Base-by-base conservation (phyloP, 2,888 invertebrate genomes). In the Callyntrura guangdongensis region DNA sequence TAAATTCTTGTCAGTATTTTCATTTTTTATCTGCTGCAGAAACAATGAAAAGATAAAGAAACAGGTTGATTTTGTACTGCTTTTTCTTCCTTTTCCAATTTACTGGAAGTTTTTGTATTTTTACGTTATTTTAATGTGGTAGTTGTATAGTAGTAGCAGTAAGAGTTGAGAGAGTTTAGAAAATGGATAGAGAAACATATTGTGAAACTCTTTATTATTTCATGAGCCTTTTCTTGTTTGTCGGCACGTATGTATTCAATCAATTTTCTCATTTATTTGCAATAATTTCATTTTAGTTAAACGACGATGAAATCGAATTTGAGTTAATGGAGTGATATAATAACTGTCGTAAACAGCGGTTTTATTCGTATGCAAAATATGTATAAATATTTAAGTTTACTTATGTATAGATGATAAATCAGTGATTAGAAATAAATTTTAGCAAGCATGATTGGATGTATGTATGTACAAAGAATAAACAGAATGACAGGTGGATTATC, bases 231-330 rank as follows among this genome's bases (percentile, higher is more conserved):
- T 53, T 77, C 20, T 22, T 4, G 3, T 53, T 74, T 49, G 4
- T 22, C 1, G 22, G 36, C 8, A 5, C 36, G 12, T 17, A 45
- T 17, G n/a, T n/a, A n/a, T 74, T 17, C 77, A 77, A 11, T 6
- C n/a, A n/a, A 49, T n/a, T 77, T 77, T 77, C 77, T 53, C 49
- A 53, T 77, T 77, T 77, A 25, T n/a, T n/a, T n/a, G n/a, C n/a
- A n/a, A n/a, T 17, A 49, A 77, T 77, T 49, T 49, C 49, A 49
- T 53, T 77, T 53, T 25, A 77, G 77, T 20, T 77, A 77, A 27
- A 6, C 6, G 36, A 72, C 17, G 69, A 17, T 6, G 69, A 72
- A 72, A 72, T 72, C 45, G 45, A 45, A 72, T n/a, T 17, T 36
- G 36, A 72, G 36, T 72, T 72, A 45, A 45, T 36, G 69, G 53